phyloP scores from a whole-genome alignment of 2,888 invertebrate genomes.

The Scrobipalpa atriplicella region DNA sequence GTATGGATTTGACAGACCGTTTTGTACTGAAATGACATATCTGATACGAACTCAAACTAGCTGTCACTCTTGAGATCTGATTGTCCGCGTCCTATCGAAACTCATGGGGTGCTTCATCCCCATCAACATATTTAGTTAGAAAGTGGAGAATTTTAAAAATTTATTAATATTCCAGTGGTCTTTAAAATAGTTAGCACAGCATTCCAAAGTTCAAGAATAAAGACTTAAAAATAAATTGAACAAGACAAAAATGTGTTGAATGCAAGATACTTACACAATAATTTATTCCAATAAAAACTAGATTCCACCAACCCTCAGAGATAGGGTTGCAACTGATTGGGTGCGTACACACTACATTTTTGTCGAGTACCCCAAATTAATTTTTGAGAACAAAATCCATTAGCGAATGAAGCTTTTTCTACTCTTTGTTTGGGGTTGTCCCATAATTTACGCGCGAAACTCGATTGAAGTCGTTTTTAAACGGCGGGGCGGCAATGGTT shows the following conservation, averaged over 20 bases:
- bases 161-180: background rate
- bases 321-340: slow-evolving; percentile 65
- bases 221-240: slow-evolving; percentile 9
- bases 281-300: slow-evolving; percentile 25
- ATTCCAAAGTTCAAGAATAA: background rate
- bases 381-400: slow-evolving; percentile 81
- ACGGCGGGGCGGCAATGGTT: slow-evolving; percentile 69
- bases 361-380: slow-evolving; percentile 80
- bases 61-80: too few relatives aligned
- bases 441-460: slow-evolving; percentile 79
- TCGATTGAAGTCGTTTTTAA: slow-evolving; percentile 75
- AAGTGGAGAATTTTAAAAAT: too few relatives aligned
- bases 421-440: slow-evolving; percentile 75
- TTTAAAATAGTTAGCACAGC: background rate
- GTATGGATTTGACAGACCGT: too few relatives aligned
- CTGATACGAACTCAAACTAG: too few relatives aligned
- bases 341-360: slow-evolving; percentile 71
- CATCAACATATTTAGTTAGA: too few relatives aligned
- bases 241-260: background rate
- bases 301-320: slow-evolving; percentile 45
- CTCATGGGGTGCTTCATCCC: too few relatives aligned
- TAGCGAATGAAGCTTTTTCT: slow-evolving; percentile 75
- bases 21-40: too few relatives aligned
- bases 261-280: slow-evolving; percentile 24
- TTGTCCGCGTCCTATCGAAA: too few relatives aligned